phyloP scores from a whole-genome alignment of 2,113 vertebrate genomes.

The Taxidea taxus region DNA sequence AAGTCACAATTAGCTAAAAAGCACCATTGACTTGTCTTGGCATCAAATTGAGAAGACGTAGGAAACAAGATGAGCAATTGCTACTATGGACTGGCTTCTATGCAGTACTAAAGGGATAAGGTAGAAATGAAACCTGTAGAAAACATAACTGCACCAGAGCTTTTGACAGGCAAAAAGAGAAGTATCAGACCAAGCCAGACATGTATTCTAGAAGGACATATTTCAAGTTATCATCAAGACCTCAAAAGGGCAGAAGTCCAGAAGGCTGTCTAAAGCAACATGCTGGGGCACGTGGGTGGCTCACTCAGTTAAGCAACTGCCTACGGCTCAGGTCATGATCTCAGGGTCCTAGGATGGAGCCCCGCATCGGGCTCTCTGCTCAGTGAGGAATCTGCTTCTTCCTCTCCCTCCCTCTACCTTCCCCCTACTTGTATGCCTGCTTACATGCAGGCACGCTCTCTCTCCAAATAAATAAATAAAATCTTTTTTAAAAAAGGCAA shows the following conservation, averaged over 20 bases:
- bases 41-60: neutral
- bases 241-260: neutral
- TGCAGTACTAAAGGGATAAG: neutral
- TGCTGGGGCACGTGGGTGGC: neutral
- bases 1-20: conserved; percentile 1
- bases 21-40: neutral
- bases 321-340: neutral
- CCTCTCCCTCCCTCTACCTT: too few species aligned
- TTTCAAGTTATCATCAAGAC: neutral
- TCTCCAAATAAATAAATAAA: too few species aligned
- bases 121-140: neutral
- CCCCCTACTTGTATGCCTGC: too few species aligned
- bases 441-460: too few species aligned
- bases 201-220: neutral
- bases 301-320: neutral
- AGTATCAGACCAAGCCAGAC: neutral
- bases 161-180: neutral
- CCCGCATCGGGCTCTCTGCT: too few species aligned
- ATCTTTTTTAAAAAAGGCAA: too few species aligned
- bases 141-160: neutral
- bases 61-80: neutral
- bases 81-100: neutral
- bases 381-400: too few species aligned
- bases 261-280: neutral
- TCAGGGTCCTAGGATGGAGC: too few species aligned